Evolutionary conservation across 1,140 invertebrate genomes (phyloP), one percentile per base, ranked within the genome.

Genomic region (Orussus abietinus): DNA sequence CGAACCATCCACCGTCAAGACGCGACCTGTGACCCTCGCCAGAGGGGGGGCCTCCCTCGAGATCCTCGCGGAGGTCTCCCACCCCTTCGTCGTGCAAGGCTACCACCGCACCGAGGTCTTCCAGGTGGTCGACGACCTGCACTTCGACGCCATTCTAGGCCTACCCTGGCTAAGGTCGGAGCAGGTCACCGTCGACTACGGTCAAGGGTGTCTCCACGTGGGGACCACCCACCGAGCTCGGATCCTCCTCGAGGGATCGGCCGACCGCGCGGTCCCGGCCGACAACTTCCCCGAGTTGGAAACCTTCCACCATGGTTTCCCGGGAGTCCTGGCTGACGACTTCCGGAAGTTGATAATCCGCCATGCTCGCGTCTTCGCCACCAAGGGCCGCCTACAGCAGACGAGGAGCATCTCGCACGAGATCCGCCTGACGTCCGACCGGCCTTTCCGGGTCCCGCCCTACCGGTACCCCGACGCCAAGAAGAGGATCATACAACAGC

Each of bases 401-500:
- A 49, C 51, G 0, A 18, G 11, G 2, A 36, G 22, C 4, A 38
- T 40, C 4, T 13, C 18, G 10, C 51, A 53, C 29, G 7, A n/a
- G 10, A 46, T 55, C 4, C 10, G 15, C 4, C 4, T 55, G 1
- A 55, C 45, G 1, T 22, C 17, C 2, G 9, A 37, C 2, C 19
- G 17, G 6, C 45, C 45, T 3, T 42, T 48, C 31, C 38, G 42
- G 2, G 9, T 42, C 4, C 34, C 41, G 1, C 21, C 29, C 5
- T 48, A 52, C 12, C 38, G 18, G 4, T 48, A 45, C 31, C 38
- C 36, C 11, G 20, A 42, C 3, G 12, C 30, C 11, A 51, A 51
- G 13, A 26, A 26, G 20, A 12, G 36, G 19, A 31, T 42, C 10
- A 51, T 55, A 17, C 12, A 28, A 5, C 26, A 45, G 6, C 45